Percentiles rank a stretch among this genome's conserved stretches.
phyloP scores from a whole-genome alignment of 2,888 invertebrate species.

The Oegoconia quadripuncta region DNA sequence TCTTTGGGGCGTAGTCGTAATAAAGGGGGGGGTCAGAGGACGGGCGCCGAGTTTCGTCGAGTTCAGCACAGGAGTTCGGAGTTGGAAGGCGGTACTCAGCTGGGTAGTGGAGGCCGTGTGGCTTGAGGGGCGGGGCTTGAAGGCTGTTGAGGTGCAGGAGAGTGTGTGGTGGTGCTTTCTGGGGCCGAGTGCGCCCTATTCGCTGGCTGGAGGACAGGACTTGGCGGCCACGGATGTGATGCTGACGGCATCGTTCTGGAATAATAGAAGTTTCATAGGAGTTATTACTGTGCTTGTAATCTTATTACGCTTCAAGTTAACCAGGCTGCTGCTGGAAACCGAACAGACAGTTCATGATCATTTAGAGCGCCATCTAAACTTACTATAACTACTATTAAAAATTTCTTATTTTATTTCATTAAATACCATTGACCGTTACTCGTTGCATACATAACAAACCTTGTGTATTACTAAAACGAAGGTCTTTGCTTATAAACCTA shows the following conservation, averaged over 20 bases:
- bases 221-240: conserved; percentile 89
- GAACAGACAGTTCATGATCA: too few species aligned
- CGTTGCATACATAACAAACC: too few species aligned
- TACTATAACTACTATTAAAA: too few species aligned
- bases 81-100: conserved; percentile 79
- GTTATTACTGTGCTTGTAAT: too few species aligned
- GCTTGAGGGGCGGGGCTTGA: conserved; percentile 59
- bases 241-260: conserved; percentile 80
- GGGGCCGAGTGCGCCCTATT: conserved; percentile 86
- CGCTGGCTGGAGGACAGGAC: conserved; percentile 86
- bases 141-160: conserved; percentile 73
- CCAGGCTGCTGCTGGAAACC: too few species aligned
- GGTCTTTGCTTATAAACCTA: too few species aligned
- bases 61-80: conserved; percentile 80
- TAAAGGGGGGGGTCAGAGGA: conserved; percentile 62
- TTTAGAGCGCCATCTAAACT: too few species aligned
- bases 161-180: conserved; percentile 75
- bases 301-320: too few species aligned
- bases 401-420: too few species aligned
- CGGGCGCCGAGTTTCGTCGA: conserved; percentile 76
- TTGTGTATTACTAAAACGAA: too few species aligned
- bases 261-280: conserved; percentile 14
- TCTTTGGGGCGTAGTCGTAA: conserved; percentile 51
- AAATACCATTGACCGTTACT: too few species aligned
- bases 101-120: conserved; percentile 69